Evolutionary conservation across 2,888 invertebrate species (phyloP), one percentile per base, ranked within the genome.

Genomic region (Lepidocyrtoides sp.): DNA sequence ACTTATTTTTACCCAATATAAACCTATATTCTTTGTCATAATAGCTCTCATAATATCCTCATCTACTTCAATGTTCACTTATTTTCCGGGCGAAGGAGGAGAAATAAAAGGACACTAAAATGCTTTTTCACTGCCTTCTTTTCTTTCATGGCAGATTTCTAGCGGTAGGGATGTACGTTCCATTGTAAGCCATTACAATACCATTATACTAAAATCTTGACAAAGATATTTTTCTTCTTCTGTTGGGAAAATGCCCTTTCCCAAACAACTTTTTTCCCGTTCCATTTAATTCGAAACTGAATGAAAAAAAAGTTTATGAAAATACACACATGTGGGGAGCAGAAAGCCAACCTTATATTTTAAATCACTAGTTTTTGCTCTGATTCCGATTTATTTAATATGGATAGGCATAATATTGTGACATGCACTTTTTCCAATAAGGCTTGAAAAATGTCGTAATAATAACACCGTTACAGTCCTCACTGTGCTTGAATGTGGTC

Each of bases 161-260:
- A n/a, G n/a, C n/a, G n/a, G n/a, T n/a, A n/a, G n/a, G n/a, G n/a
- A 66, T n/a, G 32, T 32, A 66, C 36, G 36, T 36, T n/a, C 36
- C 36, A 69, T 69, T 2, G 41, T 41, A 26, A 32, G 51, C 32
- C 75, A 66, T 87, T 57, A 57, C 88, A 88, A 88, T 88, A 69
- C 88, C 88, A 88, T 88, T 88, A 88, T 72, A 51, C 32, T 66
- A 81, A 86, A 88, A 81, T 88, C 88, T 79, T 81, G 81, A 66
- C 81, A 87, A 87, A 66, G 69, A 81, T 88, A 88, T 81, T 88
- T 88, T 87, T 79, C 79, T 87, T 88, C 88, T 79, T 66, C 8
- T 0, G 51, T n/a, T n/a, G n/a, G 88, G 88, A 36, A 69, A 41
- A 20, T 10, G 32, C 54, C 26, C 26, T 48, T 48, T 17, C 60